Conservation (phyloP, 2,888 invertebrate species). For the Bugula neritina region DNA sequence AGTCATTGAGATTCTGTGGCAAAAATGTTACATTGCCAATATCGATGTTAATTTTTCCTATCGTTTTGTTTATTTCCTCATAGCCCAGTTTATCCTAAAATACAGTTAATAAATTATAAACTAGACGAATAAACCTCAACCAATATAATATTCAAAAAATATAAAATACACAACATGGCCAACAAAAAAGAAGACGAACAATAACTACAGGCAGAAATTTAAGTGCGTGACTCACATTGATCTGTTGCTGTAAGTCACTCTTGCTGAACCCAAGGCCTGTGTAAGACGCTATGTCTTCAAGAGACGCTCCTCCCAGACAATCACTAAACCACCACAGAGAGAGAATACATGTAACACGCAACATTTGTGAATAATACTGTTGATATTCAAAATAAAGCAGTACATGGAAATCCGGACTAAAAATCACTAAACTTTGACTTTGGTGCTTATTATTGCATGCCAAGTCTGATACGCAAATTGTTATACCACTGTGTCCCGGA, state of each 20-base stretch:
- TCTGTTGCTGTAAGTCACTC: not conserved
- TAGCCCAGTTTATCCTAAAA: not conserved
- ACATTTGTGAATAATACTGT: too few species aligned
- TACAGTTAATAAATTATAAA: not conserved
- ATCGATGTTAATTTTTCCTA: not conserved
- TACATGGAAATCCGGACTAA: too few species aligned
- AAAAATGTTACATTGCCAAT: not conserved
- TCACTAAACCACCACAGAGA: not conserved
- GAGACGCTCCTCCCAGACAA: not conserved
- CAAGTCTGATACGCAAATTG: too few species aligned
- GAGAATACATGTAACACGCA: not conserved
- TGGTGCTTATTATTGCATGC: too few species aligned
- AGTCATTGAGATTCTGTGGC: not conserved
- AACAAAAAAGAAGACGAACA: not conserved
- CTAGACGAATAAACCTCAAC: not conserved
- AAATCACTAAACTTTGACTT: too few species aligned
- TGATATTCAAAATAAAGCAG: too few species aligned
- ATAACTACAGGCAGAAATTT: too few species aligned
- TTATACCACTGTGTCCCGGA: too few species aligned
- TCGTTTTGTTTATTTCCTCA: not conserved
- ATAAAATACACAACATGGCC: not conserved
- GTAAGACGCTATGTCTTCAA: not conserved
- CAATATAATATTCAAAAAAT: not conserved
- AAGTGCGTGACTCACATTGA: not conserved
- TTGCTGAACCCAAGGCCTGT: not conserved